phyloP scores from a whole-genome alignment of 2,113 vertebrate species.

The Ellobius talpinus region DNA sequence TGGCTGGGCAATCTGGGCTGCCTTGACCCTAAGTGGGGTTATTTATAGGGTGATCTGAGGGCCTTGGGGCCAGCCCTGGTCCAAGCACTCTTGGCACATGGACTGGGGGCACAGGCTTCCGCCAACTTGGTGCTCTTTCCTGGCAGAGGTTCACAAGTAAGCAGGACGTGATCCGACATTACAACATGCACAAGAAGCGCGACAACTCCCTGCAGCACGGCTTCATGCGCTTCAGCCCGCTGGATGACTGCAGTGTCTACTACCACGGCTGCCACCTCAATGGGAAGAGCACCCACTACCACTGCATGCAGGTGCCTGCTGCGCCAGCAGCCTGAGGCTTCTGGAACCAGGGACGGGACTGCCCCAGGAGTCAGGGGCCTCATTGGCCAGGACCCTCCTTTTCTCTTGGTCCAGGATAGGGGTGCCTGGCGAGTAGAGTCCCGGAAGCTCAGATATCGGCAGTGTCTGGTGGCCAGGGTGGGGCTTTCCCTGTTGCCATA shows the following conservation, averaged over 20 bases:
- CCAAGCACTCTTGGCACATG: fast-evolving
- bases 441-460: neutral
- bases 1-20: neutral
- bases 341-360: neutral
- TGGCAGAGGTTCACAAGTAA: conserved; percentile 99
- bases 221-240: conserved; percentile 99
- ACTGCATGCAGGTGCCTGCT: conserved; percentile 95
- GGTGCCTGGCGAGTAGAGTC: neutral
- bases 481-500: conserved; percentile 92
- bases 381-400: neutral
- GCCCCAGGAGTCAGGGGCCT: neutral
- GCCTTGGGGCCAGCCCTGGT: neutral
- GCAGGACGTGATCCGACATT: conserved; percentile 99
- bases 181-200: conserved; percentile 99
- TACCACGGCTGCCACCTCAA: conserved; percentile 99
- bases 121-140: conserved; percentile 74
- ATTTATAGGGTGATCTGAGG: neutral
- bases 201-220: conserved; percentile 99
- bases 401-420: neutral
- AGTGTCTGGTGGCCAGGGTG: conserved; percentile 68
- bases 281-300: conserved; percentile 99
- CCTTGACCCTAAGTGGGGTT: neutral
- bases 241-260: conserved; percentile 99
- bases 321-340: fast-evolving
- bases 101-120: conserved; percentile 64